Evolutionary conservation across 2,113 vertebrate species (phyloP).

Genomic region (Boleophthalmus pectinirostris): DNA sequence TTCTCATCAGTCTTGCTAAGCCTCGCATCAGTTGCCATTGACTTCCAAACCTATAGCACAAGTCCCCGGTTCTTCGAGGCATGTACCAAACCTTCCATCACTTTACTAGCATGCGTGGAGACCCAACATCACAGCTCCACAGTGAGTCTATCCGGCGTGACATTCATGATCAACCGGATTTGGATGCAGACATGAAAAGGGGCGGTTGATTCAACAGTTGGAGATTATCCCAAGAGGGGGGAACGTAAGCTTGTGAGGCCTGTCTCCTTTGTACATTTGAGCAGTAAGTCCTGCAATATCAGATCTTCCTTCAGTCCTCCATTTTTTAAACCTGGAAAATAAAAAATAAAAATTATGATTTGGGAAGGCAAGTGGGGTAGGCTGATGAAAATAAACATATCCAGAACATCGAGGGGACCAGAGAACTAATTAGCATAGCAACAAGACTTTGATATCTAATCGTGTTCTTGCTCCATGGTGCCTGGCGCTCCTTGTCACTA

Average conservation of each 20-base stretch:
- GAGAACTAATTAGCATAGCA: constrained; percentile 60
- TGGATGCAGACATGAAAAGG: constrained; percentile 3
- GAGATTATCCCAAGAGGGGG: constrained; percentile 33
- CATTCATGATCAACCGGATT: constrained; percentile 37
- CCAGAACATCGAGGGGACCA: constrained; percentile 45
- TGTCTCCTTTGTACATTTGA: constrained; percentile 6
- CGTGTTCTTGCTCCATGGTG: constrained; percentile 35
- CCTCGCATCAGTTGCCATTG: constrained; percentile 46
- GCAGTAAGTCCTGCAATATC: constrained; percentile 13
- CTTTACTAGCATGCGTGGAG: constrained; percentile 17
- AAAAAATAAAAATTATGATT: constrained; percentile 25
- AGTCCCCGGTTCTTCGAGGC: constrained; percentile 38
- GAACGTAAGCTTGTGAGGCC: constrained; percentile 28
- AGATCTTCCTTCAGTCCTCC: constrained; percentile 34
- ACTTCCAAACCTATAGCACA: constrained; percentile 49
- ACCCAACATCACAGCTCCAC: constrained; percentile 23
- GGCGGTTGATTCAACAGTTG: constrained; percentile 17
- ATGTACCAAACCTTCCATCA: constrained; percentile 52
- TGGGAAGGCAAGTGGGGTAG: constrained; percentile 29
- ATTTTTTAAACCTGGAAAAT: constrained; percentile 51
- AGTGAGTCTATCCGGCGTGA: constrained; percentile 41
- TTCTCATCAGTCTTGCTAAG: constrained; percentile 50
- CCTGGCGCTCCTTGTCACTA: constrained; percentile 29
- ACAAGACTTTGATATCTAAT: constrained; percentile 58
- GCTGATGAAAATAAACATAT: constrained; percentile 59